Conservation (phyloP, 2,113 vertebrate genomes). For the Melozone crissalis region DNA sequence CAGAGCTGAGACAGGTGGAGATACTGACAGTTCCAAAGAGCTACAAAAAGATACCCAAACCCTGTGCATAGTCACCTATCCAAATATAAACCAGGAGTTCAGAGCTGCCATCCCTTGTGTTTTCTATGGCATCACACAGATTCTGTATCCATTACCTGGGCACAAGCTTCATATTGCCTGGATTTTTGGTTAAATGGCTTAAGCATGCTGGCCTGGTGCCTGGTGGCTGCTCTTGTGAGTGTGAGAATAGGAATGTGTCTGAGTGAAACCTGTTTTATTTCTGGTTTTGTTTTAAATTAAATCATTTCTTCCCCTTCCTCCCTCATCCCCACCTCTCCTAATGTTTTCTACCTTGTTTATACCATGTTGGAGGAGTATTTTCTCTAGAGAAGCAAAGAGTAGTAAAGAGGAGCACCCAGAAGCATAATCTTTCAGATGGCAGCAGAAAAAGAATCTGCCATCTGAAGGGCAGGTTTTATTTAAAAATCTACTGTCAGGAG, state of each 20-base stretch:
- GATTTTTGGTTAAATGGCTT: background rate
- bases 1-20: background rate
- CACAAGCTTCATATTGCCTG: background rate
- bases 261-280: background rate
- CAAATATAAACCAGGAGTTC: background rate
- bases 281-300: background rate
- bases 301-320: background rate
- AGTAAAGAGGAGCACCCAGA: background rate
- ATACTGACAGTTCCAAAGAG: background rate
- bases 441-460: background rate
- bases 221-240: background rate
- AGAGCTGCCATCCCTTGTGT: background rate
- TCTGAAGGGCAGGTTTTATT: background rate
- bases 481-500: background rate
- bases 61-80: background rate
- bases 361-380: background rate
- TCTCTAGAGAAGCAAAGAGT: background rate
- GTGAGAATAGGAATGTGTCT: background rate
- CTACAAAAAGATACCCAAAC: background rate
- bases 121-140: background rate
- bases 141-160: background rate
- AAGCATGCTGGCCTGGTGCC: background rate
- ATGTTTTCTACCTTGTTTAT: background rate
- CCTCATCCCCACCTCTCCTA: accelerated
- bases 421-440: background rate